These are phyloP conservation scores for Wasmannia auropunctata DNA, from an alignment of 1,140 invertebrate species.

Conservation along the genomic window DNA sequence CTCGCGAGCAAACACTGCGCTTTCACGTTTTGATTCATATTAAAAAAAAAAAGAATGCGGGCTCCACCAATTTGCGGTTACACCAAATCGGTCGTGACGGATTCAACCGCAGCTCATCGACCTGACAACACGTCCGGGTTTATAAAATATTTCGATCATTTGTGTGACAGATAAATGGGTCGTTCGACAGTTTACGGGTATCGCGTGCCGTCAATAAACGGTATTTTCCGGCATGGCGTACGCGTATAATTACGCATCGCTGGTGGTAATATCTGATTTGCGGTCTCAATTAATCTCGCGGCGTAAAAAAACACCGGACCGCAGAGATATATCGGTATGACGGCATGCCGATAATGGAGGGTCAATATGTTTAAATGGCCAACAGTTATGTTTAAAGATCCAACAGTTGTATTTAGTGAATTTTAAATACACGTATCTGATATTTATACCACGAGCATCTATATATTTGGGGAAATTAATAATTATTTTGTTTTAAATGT, in stretches of 20 bases:
- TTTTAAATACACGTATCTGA: not conserved
- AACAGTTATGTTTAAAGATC: constrained; percentile 5
- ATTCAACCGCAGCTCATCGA: constrained; percentile 41
- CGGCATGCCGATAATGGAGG: not conserved
- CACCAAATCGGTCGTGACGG: constrained; percentile 27
- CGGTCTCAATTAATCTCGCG: constrained; percentile 48
- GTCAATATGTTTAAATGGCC: not conserved
- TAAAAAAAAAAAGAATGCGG: constrained; percentile 1
- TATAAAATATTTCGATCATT: constrained; percentile 59
- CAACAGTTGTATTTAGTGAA: not conserved
- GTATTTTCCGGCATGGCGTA: constrained; percentile 8
- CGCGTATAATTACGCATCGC: constrained; percentile 27
- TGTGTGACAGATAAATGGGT: constrained; percentile 32
- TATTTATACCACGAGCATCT: not conserved
- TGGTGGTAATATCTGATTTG: constrained; percentile 50
- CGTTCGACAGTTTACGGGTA: constrained; percentile 1
- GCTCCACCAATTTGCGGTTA: constrained; percentile 25
- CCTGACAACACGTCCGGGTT: constrained; percentile 20
- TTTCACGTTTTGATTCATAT: not conserved
- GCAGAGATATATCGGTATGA: constrained; percentile 4
- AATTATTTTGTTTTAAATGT: not conserved
- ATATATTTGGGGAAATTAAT: not conserved
- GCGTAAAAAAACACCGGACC: constrained; percentile 2
- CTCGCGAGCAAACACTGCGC: not conserved
- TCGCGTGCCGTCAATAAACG: constrained; percentile 7